Evolutionary conservation across 2,113 vertebrate genomes (phyloP), one percentile per base, ranked within the genome.

Genomic region (Alosa alosa): DNA sequence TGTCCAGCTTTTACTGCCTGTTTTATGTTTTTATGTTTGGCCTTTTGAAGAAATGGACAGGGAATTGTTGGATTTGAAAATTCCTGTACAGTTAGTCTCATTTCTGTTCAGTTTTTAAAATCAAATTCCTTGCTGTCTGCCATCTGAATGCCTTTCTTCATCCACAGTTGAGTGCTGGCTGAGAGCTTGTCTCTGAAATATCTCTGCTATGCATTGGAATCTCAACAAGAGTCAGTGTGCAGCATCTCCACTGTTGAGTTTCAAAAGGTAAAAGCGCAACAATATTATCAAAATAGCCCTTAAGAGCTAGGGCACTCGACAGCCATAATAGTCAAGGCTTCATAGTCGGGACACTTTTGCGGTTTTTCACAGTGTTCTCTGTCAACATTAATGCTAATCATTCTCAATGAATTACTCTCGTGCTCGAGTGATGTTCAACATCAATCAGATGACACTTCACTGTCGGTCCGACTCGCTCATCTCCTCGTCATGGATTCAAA

Each of bases 361-460:
- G 47, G 6, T 25, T 46, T 60, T 84, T 36, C 72, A 50, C 45
- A 11, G 44, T 17, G 50, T 84, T 49, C 31, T 75, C 64, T n/a
- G 44, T 84, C 83, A 84, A 22, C 52, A 55, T 84, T 84, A 45
- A 50, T 49, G 83, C 64, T 78, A 75, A 84, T 84, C 72, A 84
- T 75, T 39, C 60, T 84, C 83, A 84, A 84, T 84, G 83, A 75
- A 84, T 41, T 75, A 78, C 47, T 18, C 64, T 84, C 83, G 41
- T 88, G 91, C 89, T 88, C 88, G 84, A 90, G 90, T 91, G 88
- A 89, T 88, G 88, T 89, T 91, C 91, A 47, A 82, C 90, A 92
- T 92, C 90, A 91, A 86, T 78, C 92, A 90, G 88, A 84, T 86
- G 86, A 75, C 85, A 82, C 84, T 92, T 88, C 88, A 88, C 88